Base-by-base conservation (phyloP, 2,113 vertebrate genomes). In the Thomomys bottae region DNA sequence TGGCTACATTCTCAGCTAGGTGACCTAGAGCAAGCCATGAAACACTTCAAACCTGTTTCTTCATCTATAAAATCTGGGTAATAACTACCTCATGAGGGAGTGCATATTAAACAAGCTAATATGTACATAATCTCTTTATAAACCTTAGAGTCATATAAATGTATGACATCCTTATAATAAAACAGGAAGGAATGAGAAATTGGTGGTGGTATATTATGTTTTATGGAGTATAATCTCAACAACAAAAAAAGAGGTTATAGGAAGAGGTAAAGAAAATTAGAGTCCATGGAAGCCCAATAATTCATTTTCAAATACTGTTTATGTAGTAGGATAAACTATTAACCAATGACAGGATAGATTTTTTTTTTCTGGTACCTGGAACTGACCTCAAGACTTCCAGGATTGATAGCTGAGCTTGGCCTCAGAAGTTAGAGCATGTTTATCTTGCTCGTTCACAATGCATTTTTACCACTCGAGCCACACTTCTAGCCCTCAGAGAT, bases 261-360 rank as follows among this genome's bases (percentile, higher is more conserved):
- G 63, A 88, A 36, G 64, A 40, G 67, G 75, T 45, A 24, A 77
- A 21, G 26, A 36, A 83, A 91, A 87, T 84, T 45, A 72, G 63
- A 49, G 67, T 64, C 49, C 71, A 6, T 34, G 57, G 89, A 93
- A 94, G 77, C 77, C 84, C 86, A 83, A 63, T 86, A 90, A 95
- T 68, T 93, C 71, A 67, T 73, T 80, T 88, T 77, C 73, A 92
- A 84, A 78, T 81, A 87, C 42, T 94, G 67, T 93, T 95, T 96
- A 87, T 49, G 72, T 12, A 95, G 67, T 72, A 49, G 63, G 71
- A 32, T 85, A 94, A 90, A 78, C 70, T 81, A 77, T 77, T 85
- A 73, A 71, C 49, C 71, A 79, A 54, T 77, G 89, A 67, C 88
- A 93, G 80, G 76, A 67, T 79, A 88, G 49, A 20, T 45, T 85